Evolutionary conservation across 2,888 invertebrate genomes (phyloP), one percentile per base, ranked within the genome.

Genomic region (Chorisops tibialis): DNA sequence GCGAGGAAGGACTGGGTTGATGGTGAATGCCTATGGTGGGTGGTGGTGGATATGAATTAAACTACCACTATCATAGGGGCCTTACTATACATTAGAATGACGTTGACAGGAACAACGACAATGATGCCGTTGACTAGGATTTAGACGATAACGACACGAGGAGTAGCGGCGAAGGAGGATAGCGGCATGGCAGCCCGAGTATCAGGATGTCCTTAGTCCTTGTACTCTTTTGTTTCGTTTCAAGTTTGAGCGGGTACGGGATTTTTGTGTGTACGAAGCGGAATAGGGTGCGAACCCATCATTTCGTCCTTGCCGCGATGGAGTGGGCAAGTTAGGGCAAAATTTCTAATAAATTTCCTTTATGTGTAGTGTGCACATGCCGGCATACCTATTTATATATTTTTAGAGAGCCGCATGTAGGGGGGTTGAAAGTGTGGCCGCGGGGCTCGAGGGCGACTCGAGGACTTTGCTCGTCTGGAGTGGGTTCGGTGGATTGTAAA

Each of bases 221-320:
- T 56, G 56, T 56, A 56, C 56, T 56, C 56, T 56, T 56, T 56
- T 56, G 56, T 56, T 45, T 56, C 56, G 56, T 43, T 30, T 45
- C 30, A 30, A 56, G 56, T 56, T 56, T 30, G 30, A 43, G 45
- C 19, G 30, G 30, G 30, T 30, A 30, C 56, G 16, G 54, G 22
- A 54, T 41, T 24, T 43, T 21, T 45, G 45, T 45, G 45, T 45
- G 11, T 24, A 43, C 54, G 45, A 45, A 64, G 64, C 66, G 67
- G 63, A 68, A 62, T 65, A 65, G 63, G 65, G 67, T 67, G 64
- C 65, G 66, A 67, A 65, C 65, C 65, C 62, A 67, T 67, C 63
- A 62, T 64, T 47, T 39, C 63, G 62, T 59, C 65, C 62, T 59
- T 67, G 67, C 60, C 65, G 60, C 66, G 16, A 45, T 16, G 30